Percentiles rank a stretch among this genome's conserved stretches.
phyloP scores from a whole-genome alignment of 2,888 invertebrate species.

The Cerastoderma edule region DNA sequence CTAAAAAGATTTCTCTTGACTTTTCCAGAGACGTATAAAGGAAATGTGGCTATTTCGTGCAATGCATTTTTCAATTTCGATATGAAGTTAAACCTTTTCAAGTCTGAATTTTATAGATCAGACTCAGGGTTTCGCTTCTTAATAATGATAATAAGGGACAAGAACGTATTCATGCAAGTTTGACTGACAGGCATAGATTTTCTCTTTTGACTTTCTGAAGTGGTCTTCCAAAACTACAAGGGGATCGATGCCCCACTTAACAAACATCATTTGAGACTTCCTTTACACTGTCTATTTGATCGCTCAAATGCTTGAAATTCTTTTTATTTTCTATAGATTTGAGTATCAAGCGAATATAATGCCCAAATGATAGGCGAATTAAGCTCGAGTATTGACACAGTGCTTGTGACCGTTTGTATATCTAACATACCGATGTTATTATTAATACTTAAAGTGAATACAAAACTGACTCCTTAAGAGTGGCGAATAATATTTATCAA shows the following conservation, averaged over 20 bases:
- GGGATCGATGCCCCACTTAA: conserved; percentile 9
- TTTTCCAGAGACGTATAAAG: no score
- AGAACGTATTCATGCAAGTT: no score
- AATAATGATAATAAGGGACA: no score
- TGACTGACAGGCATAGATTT: conserved; percentile 3
- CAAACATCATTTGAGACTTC: background rate
- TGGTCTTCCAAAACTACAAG: conserved; percentile 17
- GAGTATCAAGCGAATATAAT: background rate
- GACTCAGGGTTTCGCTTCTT: no score
- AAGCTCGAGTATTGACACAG: conserved; percentile 19
- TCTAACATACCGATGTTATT: conserved; percentile 6
- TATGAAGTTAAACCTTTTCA: no score
- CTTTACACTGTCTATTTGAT: background rate
- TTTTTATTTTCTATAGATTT: conserved; percentile 1
- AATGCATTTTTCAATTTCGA: no score
- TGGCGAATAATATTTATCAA: conserved; percentile 4
- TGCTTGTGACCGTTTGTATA: conserved; percentile 7
- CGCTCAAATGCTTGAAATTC: conserved; percentile 16
- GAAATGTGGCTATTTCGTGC: no score
- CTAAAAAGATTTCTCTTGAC: no score
- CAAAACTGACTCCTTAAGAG: conserved; percentile 1
- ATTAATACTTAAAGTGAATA: background rate
- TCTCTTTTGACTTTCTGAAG: background rate
- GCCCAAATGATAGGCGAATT: background rate
- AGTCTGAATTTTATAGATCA: no score